A percentile compares a stretch with the other conserved stretches of the same genome.
These are phyloP conservation scores for Gavialis gangeticus DNA, from an alignment of 2,113 vertebrate genomes.

Conservation along the genomic window DNA sequence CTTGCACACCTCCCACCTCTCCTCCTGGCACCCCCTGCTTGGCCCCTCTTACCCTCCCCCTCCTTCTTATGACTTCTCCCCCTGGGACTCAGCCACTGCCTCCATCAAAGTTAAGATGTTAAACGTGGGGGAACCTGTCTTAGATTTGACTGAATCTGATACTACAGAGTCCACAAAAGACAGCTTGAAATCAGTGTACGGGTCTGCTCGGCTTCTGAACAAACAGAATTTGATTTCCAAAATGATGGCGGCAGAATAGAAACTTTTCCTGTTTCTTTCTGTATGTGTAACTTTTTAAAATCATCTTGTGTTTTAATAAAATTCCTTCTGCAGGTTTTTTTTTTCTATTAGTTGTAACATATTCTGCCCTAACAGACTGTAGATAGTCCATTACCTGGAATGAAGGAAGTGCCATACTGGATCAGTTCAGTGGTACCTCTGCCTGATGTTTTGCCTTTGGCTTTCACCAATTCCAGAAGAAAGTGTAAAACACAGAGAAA, in stretches of 20 bases:
- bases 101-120: too few relatives aligned
- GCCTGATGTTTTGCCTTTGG: background rate
- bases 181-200: background rate
- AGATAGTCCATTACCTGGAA: background rate
- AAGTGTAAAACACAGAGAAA: rapidly evolving
- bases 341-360: background rate
- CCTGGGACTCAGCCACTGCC: too few relatives aligned
- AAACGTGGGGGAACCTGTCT: too few relatives aligned
- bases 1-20: too few relatives aligned
- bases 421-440: background rate
- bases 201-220: rapidly evolving
- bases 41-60: too few relatives aligned
- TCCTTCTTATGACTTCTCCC: too few relatives aligned
- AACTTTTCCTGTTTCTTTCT: background rate
- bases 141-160: too few relatives aligned
- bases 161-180: background rate
- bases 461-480: background rate
- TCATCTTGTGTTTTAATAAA: background rate
- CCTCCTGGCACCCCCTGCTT: too few relatives aligned
- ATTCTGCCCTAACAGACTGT: background rate
- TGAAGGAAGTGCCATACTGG: background rate
- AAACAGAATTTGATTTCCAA: background rate
- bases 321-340: background rate
- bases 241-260: background rate
- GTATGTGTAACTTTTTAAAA: background rate